Conservation (phyloP, 1,140 invertebrate species). For the Contarinia nasturtii region DNA sequence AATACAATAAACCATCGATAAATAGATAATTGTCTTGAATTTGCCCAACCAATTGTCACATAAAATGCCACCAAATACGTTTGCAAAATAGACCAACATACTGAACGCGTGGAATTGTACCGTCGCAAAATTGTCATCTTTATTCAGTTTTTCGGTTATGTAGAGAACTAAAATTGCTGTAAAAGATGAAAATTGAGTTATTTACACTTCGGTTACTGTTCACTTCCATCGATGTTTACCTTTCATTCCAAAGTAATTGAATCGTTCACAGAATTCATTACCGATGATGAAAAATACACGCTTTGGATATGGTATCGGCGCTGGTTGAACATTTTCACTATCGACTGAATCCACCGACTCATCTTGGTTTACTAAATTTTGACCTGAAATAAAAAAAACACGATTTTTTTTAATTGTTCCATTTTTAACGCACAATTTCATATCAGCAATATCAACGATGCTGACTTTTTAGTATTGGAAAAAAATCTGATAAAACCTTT, state of each 20-base stretch:
- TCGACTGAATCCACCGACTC: no score
- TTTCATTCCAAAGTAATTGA: slow-evolving; percentile 70
- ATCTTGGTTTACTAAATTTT: no score
- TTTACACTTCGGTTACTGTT: no score
- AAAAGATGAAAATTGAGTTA: slow-evolving; percentile 14
- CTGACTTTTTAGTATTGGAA: no score
- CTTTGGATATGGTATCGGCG: slow-evolving; percentile 34
- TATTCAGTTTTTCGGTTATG: slow-evolving; percentile 44
- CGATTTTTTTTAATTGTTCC: no score
- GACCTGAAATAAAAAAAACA: no score
- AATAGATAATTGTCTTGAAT: slow-evolving; percentile 52
- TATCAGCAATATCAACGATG: no score
- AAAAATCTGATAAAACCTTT: no score
- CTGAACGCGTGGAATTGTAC: slow-evolving; percentile 67
- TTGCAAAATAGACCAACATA: slow-evolving; percentile 74
- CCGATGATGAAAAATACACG: slow-evolving; percentile 61
- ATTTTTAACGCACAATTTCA: no score
- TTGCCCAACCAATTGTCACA: slow-evolving; percentile 77
- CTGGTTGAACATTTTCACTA: no score
- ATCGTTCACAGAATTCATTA: slow-evolving; percentile 75
- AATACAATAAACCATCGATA: slow-evolving; percentile 50
- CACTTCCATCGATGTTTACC: neutral
- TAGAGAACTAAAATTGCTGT: slow-evolving; percentile 65
- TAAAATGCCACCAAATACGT: slow-evolving; percentile 71
- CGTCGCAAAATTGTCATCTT: slow-evolving; percentile 43